Evolutionary conservation across 2,797 vertebrate genomes (phyloP), one percentile per base, ranked within the genome.

Genomic region (Hydrocynus forskahlii): DNA sequence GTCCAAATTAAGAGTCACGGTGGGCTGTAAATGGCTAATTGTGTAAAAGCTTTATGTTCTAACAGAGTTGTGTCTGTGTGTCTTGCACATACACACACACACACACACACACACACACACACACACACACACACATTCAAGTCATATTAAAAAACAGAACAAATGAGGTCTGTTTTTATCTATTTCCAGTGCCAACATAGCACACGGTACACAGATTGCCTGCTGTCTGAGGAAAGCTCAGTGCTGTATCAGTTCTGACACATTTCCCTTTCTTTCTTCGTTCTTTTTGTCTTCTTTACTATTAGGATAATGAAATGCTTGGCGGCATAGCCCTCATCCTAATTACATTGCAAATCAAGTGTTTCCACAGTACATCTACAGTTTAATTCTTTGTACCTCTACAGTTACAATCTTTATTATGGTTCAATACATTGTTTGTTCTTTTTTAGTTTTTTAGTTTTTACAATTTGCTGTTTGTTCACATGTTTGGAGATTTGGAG

Each of bases 171-270:
- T 45, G 38, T 62, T 25, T 69, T 54, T 76, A 76, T 71, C 62
- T 23, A 48, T 48, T 52, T 43, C 16, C 63, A 63, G 45, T 66
- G 59, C 66, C 80, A 60, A 57, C 75, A 76, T 50, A 78, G 35
- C 54, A 81, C 78, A 78, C 23, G 2, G 79, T 77, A 70, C 50
- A 69, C 70, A 45, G 85, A 84, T 81, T 72, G 76, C 79, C 40
- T 6, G 25, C n/a, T 75, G 68, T 82, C 80, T 84, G 76, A 68
- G 60, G 76, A 75, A 84, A 72, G 75, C 52, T 29, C 57, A 59
- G 54, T 17, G 45, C 59, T 64, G 21, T 48, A 66, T 80, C 78
- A 75, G 29, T 43, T 74, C 45, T 79, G 57, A 67, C 68, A 84
- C 35, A 74, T 63, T 81, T 75, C 64, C 50, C 17, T 80, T 19